Conservation (phyloP, 1,140 invertebrate genomes). For the Zeugodacus cucurbitae region DNA sequence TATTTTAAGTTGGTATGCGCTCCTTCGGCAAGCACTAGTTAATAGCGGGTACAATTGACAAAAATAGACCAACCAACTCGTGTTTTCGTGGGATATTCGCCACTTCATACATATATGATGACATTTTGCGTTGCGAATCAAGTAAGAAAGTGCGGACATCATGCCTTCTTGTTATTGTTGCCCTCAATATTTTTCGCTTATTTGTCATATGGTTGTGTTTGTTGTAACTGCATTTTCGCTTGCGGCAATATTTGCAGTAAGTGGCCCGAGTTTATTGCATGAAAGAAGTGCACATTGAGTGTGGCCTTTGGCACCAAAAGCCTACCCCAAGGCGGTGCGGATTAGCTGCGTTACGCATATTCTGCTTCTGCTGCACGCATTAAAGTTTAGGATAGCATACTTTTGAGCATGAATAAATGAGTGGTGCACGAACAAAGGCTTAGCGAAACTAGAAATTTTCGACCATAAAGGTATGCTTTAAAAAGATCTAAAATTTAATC, state of each 20-base stretch:
- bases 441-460: neutral
- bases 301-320: neutral
- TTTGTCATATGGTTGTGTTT: neutral
- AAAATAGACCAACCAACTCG: no score
- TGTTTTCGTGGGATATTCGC: neutral
- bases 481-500: neutral
- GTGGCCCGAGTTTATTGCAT: neutral
- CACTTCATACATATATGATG: neutral
- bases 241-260: neutral
- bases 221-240: neutral
- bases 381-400: neutral
- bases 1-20: neutral
- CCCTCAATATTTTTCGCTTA: neutral
- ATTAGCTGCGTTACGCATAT: constrained; percentile 14
- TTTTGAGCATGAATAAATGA: neutral
- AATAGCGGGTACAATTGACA: no score
- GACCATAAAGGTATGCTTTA: neutral
- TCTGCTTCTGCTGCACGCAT: neutral
- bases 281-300: neutral
- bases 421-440: no score
- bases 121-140: neutral
- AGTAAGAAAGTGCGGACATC: neutral
- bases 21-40: neutral
- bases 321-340: neutral
- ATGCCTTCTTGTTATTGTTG: neutral